Percentiles rank a stretch among this genome's conserved stretches.
Evolutionary conservation across 1,140 invertebrate genomes (phyloP).

Genomic region (Zeugodacus cucurbitae): DNA sequence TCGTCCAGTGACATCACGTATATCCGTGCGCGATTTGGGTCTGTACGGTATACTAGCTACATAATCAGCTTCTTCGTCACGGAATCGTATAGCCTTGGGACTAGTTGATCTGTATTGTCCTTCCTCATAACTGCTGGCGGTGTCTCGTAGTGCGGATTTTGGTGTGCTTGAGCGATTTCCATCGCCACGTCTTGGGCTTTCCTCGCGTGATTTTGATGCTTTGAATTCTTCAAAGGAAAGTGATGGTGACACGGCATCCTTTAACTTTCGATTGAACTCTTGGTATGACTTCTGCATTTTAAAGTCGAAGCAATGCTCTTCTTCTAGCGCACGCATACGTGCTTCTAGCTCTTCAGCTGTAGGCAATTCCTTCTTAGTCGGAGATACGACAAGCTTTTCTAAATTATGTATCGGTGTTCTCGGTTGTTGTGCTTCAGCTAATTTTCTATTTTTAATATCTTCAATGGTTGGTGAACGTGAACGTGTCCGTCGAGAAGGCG

Average conservation of each 20-base stretch:
- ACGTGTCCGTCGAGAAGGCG: constrained; percentile 49
- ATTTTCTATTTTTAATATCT: constrained; percentile 47
- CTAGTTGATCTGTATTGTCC: constrained; percentile 53
- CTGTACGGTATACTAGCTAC: constrained; percentile 37
- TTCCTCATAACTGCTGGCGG: constrained; percentile 46
- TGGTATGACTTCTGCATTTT: constrained; percentile 61
- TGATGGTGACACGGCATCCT: constrained; percentile 57
- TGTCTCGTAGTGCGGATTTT: constrained; percentile 57
- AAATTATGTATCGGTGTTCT: constrained; percentile 54
- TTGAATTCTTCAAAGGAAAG: constrained; percentile 60
- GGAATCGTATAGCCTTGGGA: constrained; percentile 60
- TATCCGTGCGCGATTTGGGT: constrained; percentile 48
- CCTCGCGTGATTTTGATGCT: constrained; percentile 54
- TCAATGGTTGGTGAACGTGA: constrained; percentile 56
- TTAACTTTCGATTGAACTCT: constrained; percentile 62
- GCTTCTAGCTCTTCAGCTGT: constrained; percentile 57
- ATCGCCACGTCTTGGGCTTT: constrained; percentile 52
- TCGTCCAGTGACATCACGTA: constrained; percentile 46
- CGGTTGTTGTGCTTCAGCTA: constrained; percentile 56
- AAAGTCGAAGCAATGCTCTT: constrained; percentile 59
- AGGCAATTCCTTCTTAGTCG: constrained; percentile 53
- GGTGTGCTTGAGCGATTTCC: constrained; percentile 49
- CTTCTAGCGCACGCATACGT: constrained; percentile 56
- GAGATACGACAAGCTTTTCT: constrained; percentile 53
- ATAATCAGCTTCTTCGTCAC: constrained; percentile 50